These are phyloP conservation scores for Tychaedon coryphoeus DNA, from an alignment of 2,113 vertebrate species.

Conservation along the genomic window DNA sequence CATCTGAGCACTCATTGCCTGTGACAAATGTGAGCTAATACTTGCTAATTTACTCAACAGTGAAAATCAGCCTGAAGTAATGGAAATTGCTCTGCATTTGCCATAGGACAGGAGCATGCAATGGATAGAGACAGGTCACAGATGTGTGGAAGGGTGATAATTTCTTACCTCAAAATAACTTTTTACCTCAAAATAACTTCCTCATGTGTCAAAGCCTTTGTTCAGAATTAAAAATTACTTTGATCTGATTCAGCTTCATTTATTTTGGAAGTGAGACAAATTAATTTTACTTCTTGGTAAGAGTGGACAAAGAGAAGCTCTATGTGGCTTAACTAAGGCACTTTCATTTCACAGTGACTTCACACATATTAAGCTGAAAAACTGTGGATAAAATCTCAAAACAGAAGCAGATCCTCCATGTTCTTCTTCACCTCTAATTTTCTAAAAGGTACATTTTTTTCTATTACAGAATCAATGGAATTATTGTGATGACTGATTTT, in stretches of 20 bases:
- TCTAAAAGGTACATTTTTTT: neutral
- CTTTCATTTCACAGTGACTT: neutral
- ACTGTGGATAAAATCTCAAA: neutral
- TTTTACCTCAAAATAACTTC: neutral
- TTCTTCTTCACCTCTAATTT: neutral
- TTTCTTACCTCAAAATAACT: neutral
- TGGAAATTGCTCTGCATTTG: neutral
- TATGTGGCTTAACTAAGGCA: neutral
- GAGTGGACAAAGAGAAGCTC: neutral
- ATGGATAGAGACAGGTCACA: neutral
- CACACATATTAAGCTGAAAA: neutral
- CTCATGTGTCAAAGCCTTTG: neutral
- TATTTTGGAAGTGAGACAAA: neutral
- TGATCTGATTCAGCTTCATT: neutral
- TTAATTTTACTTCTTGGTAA: neutral
- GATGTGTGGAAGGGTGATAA: neutral
- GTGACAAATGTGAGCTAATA: neutral
- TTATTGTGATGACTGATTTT: neutral
- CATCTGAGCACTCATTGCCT: neutral
- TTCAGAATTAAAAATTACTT: neutral
- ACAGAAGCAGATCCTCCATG: neutral
- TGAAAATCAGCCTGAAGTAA: neutral
- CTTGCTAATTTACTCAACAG: conserved; percentile 18
- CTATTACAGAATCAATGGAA: neutral
- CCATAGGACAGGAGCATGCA: neutral